Evolutionary conservation across 92 coral and sea anemone genomes (phyloP), one percentile per base, ranked within the genome.

Genomic region (Epizoanthus stellaris): DNA sequence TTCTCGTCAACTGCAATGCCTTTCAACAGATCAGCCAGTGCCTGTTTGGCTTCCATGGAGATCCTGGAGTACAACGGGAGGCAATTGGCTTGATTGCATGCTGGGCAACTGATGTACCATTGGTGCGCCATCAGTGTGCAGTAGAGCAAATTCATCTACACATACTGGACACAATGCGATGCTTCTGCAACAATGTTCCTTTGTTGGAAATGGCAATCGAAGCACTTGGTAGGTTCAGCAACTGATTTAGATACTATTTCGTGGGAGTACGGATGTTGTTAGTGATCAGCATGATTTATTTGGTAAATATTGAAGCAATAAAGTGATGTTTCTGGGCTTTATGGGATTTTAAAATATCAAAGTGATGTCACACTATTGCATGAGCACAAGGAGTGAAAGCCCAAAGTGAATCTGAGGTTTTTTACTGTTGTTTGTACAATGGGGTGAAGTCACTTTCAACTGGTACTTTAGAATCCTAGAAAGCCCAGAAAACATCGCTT

Each of bases 181-280:
- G 63, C 58, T 90, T 91, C 67, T 60, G 59, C 10, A 70, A 76
- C 34, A 70, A 82, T 53, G 70, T 67, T 9, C 83, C 87, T 4
- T 85, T 97, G 87, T 34, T 88, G 21, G 99, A 97, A 86, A 89
- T 97, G 69, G 89, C 99, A 52, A 72, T 97, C 72, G 99, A 97
- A 67, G 91, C 95, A 19, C 73, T 97, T 77, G 98, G 99, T 97
- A 85, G 75, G 96, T 75, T 20, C 16, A 23, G 6, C 11, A 2
- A 15, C 52, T 36, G 30, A 12, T 52, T 23, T 56, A 38, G n/a
- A 59, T 65, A 12, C 16, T 64, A 3, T 20, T 65, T 52, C 30
- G 56, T 25, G 1, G 36, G 17, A 77, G 20, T 58, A 4, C 34
- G 36, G 36, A 30, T 30, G 36, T 30, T 30, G 36, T 30, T 30